These are phyloP conservation scores for Agrochola lychnidis DNA, from an alignment of 2,888 invertebrate genomes.

Conservation along the genomic window DNA sequence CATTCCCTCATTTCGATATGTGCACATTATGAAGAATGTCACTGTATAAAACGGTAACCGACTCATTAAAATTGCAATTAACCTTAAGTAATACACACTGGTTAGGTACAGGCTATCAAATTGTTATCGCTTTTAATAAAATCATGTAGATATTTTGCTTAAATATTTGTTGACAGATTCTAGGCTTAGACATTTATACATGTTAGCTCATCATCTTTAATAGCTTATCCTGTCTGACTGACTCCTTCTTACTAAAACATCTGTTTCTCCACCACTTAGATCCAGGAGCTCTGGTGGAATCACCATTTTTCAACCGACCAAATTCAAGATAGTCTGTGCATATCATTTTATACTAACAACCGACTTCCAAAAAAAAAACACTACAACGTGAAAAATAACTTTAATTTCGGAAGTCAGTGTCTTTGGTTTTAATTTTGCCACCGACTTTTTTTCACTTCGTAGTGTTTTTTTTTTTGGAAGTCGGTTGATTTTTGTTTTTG, in stretches of 20 bases:
- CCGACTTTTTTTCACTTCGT: too few species aligned
- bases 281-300: not conserved
- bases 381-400: too few species aligned
- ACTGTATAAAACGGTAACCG: not conserved
- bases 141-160: not conserved
- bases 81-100: not conserved
- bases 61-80: slow-evolving; percentile 13
- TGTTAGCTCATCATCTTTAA: too few species aligned
- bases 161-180: not conserved
- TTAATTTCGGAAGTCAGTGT: too few species aligned
- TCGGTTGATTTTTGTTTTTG: too few species aligned
- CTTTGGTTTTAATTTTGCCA: too few species aligned
- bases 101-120: not conserved
- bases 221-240: not conserved
- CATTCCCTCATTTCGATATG: too few species aligned
- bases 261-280: not conserved
- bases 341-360: too few species aligned
- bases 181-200: too few species aligned
- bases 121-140: slow-evolving; percentile 16
- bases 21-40: too few species aligned
- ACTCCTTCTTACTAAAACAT: not conserved
- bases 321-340: not conserved
- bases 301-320: not conserved
- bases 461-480: too few species aligned
- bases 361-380: too few species aligned